Percentiles rank a stretch among this genome's conserved stretches.
Conservation (phyloP, 2,888 invertebrate genomes). For the Leptothorax acervorum region DNA sequence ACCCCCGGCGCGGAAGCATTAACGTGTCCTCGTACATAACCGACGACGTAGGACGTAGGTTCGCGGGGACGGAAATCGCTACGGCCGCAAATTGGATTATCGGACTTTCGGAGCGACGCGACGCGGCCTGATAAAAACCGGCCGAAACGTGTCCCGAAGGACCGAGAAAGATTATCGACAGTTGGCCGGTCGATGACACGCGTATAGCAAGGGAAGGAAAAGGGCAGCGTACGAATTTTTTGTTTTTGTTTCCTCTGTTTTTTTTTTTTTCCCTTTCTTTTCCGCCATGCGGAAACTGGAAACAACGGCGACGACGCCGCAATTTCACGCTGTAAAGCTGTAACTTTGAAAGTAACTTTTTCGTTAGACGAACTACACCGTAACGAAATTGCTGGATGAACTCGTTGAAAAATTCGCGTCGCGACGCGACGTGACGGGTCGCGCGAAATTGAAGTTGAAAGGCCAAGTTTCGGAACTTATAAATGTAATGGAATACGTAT, state of each 20-base stretch:
- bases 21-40: conserved; percentile 35
- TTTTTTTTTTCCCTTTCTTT: not conserved
- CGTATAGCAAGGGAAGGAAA: conserved; percentile 61
- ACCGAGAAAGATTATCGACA: conserved; percentile 65
- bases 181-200: conserved; percentile 54
- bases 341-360: conserved; percentile 47
- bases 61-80: conserved; percentile 42
- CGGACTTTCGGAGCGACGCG: conserved; percentile 29
- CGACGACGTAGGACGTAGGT: conserved; percentile 37
- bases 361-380: conserved; percentile 40
- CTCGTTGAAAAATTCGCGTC: conserved; percentile 43
- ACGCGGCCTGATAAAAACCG: conserved; percentile 43
- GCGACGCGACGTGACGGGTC: conserved; percentile 38
- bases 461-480: conserved; percentile 11
- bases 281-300: conserved; percentile 7
- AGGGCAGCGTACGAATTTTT: conserved; percentile 32
- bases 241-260: not conserved
- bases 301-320: conserved; percentile 44
- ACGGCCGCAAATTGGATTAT: conserved; percentile 54
- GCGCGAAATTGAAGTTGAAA: conserved; percentile 26
- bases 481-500: not conserved
- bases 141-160: conserved; percentile 35
- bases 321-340: conserved; percentile 44
- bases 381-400: conserved; percentile 51
- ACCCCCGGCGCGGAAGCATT: conserved; percentile 31